phyloP scores from a whole-genome alignment of 1,140 invertebrate genomes.

The Drosophila mayri region DNA sequence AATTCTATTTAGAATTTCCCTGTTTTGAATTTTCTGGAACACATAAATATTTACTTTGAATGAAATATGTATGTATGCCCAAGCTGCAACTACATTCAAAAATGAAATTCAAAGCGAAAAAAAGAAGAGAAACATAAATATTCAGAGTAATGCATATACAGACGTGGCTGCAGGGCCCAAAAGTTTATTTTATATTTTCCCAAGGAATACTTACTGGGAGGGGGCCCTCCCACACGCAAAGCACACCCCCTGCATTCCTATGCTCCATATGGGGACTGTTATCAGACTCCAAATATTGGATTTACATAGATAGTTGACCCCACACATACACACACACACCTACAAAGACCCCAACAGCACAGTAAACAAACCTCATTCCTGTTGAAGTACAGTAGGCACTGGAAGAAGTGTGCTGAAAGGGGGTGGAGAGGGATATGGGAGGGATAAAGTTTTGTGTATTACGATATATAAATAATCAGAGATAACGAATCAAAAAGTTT shows the following conservation, averaged over 20 bases:
- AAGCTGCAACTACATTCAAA: slow-evolving; percentile 53
- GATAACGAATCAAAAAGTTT: background rate
- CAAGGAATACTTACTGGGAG: slow-evolving; percentile 17
- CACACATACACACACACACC: background rate
- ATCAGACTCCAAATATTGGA: slow-evolving; percentile 57
- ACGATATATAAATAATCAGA: background rate
- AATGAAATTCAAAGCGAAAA: slow-evolving; percentile 46
- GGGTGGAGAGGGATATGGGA: background rate
- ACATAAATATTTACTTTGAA: slow-evolving; percentile 60
- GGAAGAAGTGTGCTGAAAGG: slow-evolving; percentile 19
- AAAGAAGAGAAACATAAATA: slow-evolving; percentile 17
- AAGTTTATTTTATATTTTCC: slow-evolving; percentile 57
- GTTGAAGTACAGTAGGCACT: slow-evolving; percentile 32
- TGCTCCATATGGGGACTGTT: slow-evolving; percentile 45
- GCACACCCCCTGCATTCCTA: slow-evolving; percentile 1
- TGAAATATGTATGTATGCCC: slow-evolving; percentile 48
- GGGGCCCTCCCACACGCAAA: slow-evolving; percentile 1
- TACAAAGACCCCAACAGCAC: slow-evolving; percentile 3
- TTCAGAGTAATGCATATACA: slow-evolving; percentile 23
- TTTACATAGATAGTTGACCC: slow-evolving; percentile 51
- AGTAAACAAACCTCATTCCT: slow-evolving; percentile 24
- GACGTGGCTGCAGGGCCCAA: slow-evolving; percentile 13
- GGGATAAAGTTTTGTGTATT: background rate
- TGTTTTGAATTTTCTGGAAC: slow-evolving; percentile 12
- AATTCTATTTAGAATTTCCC: background rate